These are phyloP conservation scores for Lagenorhynchus albirostris DNA, from an alignment of 2,113 vertebrate genomes.

Conservation along the genomic window DNA sequence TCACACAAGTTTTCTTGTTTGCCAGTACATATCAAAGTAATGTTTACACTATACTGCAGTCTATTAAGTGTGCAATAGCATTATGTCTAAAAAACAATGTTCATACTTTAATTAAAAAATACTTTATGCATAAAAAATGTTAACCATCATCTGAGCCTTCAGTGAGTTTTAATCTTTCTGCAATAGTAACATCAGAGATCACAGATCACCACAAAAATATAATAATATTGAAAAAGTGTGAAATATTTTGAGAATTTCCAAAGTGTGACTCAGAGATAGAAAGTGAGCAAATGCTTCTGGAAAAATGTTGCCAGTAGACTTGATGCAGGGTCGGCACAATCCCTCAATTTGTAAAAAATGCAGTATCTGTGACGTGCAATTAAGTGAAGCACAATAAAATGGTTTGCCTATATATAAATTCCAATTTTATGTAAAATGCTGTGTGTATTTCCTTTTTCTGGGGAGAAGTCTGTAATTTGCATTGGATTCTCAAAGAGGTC, in stretches of 20 bases:
- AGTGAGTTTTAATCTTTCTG: not conserved
- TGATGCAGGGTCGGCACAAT: not conserved
- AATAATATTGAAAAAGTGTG: not conserved
- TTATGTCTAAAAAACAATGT: not conserved
- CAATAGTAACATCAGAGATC: not conserved
- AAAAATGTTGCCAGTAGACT: not conserved
- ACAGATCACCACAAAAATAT: not conserved
- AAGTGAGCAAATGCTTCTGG: not conserved
- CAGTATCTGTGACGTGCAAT: not conserved
- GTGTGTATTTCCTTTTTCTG: not conserved
- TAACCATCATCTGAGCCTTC: not conserved
- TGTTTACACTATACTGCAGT: not conserved
- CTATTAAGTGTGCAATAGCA: not conserved
- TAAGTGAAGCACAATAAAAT: not conserved
- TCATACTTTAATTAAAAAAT: not conserved
- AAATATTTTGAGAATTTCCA: not conserved
- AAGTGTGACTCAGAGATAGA: not conserved
- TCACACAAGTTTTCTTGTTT: not conserved
- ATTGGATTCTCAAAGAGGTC: not conserved
- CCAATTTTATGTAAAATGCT: not conserved
- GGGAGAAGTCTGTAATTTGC: not conserved
- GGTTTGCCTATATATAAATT: not conserved
- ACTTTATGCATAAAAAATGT: not conserved
- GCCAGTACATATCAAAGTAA: not conserved
- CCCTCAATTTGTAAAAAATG: not conserved